Percentiles rank a stretch among this genome's conserved stretches.
Conservation (phyloP, 2,113 vertebrate species). For the Atherinomorus stipes region DNA sequence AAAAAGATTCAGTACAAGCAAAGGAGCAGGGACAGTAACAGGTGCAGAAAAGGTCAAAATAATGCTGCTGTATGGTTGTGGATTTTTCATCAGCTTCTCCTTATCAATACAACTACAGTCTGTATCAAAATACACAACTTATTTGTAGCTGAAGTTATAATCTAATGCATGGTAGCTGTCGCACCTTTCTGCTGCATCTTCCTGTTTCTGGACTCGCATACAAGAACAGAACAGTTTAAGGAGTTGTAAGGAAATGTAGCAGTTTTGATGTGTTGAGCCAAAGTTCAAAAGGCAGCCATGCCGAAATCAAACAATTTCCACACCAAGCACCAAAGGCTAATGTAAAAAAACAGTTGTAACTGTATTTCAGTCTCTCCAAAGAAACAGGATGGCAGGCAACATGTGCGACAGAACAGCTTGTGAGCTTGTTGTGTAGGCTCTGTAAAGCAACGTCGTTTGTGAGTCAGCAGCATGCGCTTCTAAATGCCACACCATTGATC, state of each 20-base stretch:
- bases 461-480: slow-evolving; percentile 75
- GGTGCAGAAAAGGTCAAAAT: slow-evolving; percentile 13
- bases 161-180: slow-evolving; percentile 8
- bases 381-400: slow-evolving; percentile 65
- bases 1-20: slow-evolving; percentile 39
- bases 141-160: slow-evolving; percentile 7
- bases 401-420: slow-evolving; percentile 77
- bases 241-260: slow-evolving; percentile 51
- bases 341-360: slow-evolving; percentile 75
- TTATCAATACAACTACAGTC: background rate
- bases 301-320: slow-evolving; percentile 70
- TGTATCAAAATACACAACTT: slow-evolving; percentile 1
- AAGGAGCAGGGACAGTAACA: slow-evolving; percentile 31
- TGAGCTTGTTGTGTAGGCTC: slow-evolving; percentile 77
- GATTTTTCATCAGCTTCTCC: background rate
- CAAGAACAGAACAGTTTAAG: slow-evolving; percentile 54
- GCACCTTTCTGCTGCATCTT: slow-evolving; percentile 10
- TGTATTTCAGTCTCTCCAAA: slow-evolving; percentile 70
- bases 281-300: slow-evolving; percentile 56
- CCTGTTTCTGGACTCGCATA: slow-evolving; percentile 41
- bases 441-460: slow-evolving; percentile 73
- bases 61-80: background rate
- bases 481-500: slow-evolving; percentile 70
- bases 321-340: slow-evolving; percentile 72
- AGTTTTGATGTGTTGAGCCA: slow-evolving; percentile 62